A percentile compares a stretch with the other conserved stretches of the same genome.
Evolutionary conservation across 1,140 invertebrate genomes (phyloP).

Genomic region (Magallana gigas): DNA sequence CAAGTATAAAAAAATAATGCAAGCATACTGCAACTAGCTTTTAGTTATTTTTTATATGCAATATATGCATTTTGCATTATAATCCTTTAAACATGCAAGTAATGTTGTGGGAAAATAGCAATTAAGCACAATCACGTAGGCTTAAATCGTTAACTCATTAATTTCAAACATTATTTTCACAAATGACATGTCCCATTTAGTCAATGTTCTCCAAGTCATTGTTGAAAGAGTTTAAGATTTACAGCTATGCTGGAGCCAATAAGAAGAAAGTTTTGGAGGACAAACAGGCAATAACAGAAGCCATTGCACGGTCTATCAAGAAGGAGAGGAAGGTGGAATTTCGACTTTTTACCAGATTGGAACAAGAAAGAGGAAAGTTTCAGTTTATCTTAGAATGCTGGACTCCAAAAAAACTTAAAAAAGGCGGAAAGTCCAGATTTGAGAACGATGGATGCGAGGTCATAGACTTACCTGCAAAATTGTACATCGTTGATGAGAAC

Average conservation of each 20-base stretch:
- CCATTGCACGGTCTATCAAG: not conserved
- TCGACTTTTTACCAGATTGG: not conserved
- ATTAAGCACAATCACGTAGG: no score
- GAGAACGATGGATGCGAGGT: not conserved
- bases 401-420: not conserved
- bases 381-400: not conserved
- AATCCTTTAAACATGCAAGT: no score
- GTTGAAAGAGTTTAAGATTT: not conserved
- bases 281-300: not conserved
- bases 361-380: conserved; percentile 21
- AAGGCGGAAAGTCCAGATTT: not conserved
- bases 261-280: not conserved
- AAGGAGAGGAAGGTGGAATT: conserved; percentile 5
- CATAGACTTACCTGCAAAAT: no score
- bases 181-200: not conserved
- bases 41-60: no score
- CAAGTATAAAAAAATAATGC: no score
- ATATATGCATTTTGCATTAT: no score
- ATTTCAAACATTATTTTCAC: not conserved
- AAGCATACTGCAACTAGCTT: no score
- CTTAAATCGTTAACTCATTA: not conserved
- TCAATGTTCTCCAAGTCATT: no score
- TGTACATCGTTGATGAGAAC: not conserved
- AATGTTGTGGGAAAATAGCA: no score
- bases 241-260: conserved; percentile 36